Evolutionary conservation across 1,140 invertebrate genomes (phyloP).

Genomic region (Drosophila willistoni): DNA sequence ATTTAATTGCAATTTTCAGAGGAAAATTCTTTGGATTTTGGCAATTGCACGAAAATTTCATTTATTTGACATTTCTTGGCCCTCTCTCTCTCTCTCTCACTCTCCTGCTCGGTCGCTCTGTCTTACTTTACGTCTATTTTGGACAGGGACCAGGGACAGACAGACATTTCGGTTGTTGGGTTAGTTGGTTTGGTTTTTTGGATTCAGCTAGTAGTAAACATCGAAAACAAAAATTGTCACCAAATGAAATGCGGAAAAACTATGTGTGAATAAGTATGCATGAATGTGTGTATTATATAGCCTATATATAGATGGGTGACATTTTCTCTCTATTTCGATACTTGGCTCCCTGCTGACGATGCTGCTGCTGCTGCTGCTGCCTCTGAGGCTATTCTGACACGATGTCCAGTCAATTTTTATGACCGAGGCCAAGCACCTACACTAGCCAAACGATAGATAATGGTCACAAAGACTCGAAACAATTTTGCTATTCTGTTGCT

Average conservation of each 20-base stretch:
- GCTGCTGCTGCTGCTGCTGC: constrained; percentile 15
- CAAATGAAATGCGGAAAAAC: constrained; percentile 77
- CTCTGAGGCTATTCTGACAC: constrained; percentile 49
- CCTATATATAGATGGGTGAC: constrained; percentile 75
- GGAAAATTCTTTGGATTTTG: constrained; percentile 77
- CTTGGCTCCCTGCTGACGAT: background rate
- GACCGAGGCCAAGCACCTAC: constrained; percentile 45
- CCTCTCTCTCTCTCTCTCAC: constrained; percentile 10
- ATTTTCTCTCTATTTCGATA: constrained; percentile 42
- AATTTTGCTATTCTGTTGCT: constrained; percentile 20
- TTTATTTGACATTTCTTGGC: constrained; percentile 56
- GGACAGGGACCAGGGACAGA: constrained; percentile 36
- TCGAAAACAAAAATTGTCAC: constrained; percentile 66
- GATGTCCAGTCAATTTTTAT: constrained; percentile 72
- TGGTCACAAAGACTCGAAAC: constrained; percentile 7
- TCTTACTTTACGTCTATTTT: constrained; percentile 52
- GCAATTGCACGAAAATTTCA: constrained; percentile 69
- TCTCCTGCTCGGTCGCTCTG: constrained; percentile 4
- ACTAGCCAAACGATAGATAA: constrained; percentile 31
- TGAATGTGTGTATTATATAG: constrained; percentile 28
- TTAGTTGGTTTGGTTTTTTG: constrained; percentile 12
- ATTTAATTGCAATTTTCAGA: constrained; percentile 57
- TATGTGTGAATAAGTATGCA: constrained; percentile 65
- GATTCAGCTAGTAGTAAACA: constrained; percentile 54
- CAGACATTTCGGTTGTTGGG: background rate